phyloP scores from a whole-genome alignment of 2,797 vertebrate species.

The Malurus leucopterus region DNA sequence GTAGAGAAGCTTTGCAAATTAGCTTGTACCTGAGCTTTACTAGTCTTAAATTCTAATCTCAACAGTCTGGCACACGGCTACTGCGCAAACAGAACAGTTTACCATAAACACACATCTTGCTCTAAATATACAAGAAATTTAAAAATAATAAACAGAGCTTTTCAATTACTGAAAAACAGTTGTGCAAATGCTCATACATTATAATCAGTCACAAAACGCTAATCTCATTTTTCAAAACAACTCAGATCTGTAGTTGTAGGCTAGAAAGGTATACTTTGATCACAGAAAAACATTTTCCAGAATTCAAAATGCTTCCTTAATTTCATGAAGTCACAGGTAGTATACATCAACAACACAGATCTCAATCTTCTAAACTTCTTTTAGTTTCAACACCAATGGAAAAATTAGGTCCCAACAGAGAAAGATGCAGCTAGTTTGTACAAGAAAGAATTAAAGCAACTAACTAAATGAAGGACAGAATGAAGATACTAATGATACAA shows the following conservation, averaged over 20 bases:
- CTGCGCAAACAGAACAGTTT: not conserved
- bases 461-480: not conserved
- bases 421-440: not conserved
- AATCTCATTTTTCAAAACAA: not conserved
- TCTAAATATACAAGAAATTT: not conserved
- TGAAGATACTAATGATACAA: not conserved
- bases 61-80: not conserved
- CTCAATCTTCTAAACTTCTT: not conserved
- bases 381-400: not conserved
- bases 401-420: not conserved
- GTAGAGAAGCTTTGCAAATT: not conserved
- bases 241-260: not conserved
- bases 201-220: not conserved
- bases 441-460: not conserved
- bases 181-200: not conserved
- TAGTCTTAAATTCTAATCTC: slow-evolving; percentile 33
- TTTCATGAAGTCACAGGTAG: not conserved
- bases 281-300: not conserved
- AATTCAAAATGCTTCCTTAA: not conserved
- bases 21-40: slow-evolving; percentile 29
- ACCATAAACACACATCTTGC: not conserved
- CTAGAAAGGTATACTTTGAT: not conserved
- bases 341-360: not conserved
- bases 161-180: not conserved
- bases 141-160: not conserved